Percentiles rank a stretch among this genome's conserved stretches.
Conservation (phyloP, 2,797 vertebrate species). For the Masticophis lateralis region DNA sequence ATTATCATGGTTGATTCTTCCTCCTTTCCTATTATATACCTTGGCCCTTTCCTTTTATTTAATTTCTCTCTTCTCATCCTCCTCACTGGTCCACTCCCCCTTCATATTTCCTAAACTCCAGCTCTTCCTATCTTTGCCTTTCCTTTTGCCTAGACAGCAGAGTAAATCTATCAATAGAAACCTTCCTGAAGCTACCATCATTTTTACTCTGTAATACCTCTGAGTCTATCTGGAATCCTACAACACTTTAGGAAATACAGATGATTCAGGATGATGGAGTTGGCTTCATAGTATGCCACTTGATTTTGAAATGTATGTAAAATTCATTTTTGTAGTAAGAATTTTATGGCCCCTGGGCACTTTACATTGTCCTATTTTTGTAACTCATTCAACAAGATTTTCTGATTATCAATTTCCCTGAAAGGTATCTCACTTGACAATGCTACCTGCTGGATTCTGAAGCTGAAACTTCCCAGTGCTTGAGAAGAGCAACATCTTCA, state of each 20-base stretch:
- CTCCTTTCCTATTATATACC: not conserved
- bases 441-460: not conserved
- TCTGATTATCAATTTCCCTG: not conserved
- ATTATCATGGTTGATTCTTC: not conserved
- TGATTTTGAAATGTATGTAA: not conserved
- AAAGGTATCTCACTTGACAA: not conserved
- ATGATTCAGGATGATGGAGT: not conserved
- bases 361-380: not conserved
- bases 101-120: not conserved
- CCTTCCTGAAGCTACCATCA: not conserved
- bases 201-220: not conserved
- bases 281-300: not conserved
- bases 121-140: too few species aligned
- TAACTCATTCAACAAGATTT: not conserved
- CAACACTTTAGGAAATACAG: not conserved
- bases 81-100: not conserved
- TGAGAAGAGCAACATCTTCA: not conserved
- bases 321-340: not conserved
- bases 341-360: not conserved
- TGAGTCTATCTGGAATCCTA: not conserved
- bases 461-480: not conserved
- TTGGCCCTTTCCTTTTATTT: not conserved
- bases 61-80: not conserved
- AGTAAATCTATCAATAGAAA: not conserved
- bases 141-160: not conserved